Evolutionary conservation across 2,888 invertebrate species (phyloP).

Genomic region (Chydorus sphaericus): DNA sequence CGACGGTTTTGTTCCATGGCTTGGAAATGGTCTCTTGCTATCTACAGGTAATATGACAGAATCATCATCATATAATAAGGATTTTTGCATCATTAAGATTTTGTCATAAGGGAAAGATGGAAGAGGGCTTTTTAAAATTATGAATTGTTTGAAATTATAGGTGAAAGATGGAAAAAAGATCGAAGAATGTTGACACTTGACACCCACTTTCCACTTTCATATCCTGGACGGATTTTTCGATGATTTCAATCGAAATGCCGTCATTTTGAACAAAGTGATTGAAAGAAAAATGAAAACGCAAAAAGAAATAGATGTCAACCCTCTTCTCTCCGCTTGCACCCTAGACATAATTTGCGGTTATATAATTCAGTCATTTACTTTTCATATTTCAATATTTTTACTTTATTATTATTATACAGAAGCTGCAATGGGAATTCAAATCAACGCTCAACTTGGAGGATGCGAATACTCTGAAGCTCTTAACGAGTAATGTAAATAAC

Average conservation of each 20-base stretch:
- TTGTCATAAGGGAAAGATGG: too few relatives aligned
- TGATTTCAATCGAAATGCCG: slow-evolving; percentile 30
- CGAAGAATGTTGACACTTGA: slow-evolving; percentile 30
- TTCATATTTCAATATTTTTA: too few relatives aligned
- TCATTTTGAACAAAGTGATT: slow-evolving; percentile 25
- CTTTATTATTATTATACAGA: slow-evolving; percentile 29
- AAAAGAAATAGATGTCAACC: slow-evolving; percentile 25
- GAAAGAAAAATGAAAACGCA: slow-evolving; percentile 9
- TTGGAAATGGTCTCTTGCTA: neutral
- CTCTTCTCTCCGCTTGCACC: slow-evolving; percentile 27
- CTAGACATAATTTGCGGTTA: slow-evolving; percentile 30
- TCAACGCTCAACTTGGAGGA: slow-evolving; percentile 22
- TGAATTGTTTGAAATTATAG: too few relatives aligned
- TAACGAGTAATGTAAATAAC: too few relatives aligned
- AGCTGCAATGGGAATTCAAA: slow-evolving; percentile 33
- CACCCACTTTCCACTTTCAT: slow-evolving; percentile 34
- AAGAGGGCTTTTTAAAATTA: too few relatives aligned
- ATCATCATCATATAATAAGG: too few relatives aligned
- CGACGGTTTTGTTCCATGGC: neutral
- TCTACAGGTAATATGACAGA: neutral
- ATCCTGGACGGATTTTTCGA: slow-evolving; percentile 32
- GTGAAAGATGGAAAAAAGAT: slow-evolving; percentile 29
- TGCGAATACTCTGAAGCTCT: too few relatives aligned
- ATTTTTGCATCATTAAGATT: too few relatives aligned
- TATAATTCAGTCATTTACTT: too few relatives aligned